Conservation (phyloP, 2,113 vertebrate genomes). For the Balaeniceps rex region DNA sequence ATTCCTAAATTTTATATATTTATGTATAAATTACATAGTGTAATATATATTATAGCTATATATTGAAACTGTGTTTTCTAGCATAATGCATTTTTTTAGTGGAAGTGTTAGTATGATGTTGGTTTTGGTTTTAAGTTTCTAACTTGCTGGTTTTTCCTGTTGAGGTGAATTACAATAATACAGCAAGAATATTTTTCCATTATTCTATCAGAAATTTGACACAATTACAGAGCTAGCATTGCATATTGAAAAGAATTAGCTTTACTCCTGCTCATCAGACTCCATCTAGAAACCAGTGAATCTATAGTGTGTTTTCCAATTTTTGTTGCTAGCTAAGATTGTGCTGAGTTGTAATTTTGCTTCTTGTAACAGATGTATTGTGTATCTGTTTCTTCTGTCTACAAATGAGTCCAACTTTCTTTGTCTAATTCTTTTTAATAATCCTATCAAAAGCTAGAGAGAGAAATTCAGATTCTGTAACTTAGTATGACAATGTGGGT, state of each 20-base stretch:
- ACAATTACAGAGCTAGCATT: neutral
- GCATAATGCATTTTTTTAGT: neutral
- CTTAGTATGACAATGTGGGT: neutral
- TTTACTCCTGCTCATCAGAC: neutral
- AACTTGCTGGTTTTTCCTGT: neutral
- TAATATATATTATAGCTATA: neutral
- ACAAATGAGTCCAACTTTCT: neutral
- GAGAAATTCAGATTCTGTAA: neutral
- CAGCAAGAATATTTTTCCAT: neutral
- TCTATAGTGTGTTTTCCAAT: neutral
- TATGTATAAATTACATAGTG: neutral
- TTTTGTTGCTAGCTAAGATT: neutral
- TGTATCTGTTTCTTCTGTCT: neutral
- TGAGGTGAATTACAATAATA: neutral
- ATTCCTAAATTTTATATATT: neutral
- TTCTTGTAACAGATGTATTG: neutral
- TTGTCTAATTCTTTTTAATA: neutral
- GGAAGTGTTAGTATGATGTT: neutral
- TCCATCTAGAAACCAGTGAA: neutral
- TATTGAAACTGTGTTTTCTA: neutral
- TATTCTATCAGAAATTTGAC: neutral
- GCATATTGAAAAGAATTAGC: neutral
- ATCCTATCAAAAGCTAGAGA: neutral
- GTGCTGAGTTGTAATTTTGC: neutral
- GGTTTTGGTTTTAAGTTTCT: neutral